Base-by-base conservation (phyloP, 2,888 invertebrate species). In the Pseudococcus jackbeardsleyi region DNA sequence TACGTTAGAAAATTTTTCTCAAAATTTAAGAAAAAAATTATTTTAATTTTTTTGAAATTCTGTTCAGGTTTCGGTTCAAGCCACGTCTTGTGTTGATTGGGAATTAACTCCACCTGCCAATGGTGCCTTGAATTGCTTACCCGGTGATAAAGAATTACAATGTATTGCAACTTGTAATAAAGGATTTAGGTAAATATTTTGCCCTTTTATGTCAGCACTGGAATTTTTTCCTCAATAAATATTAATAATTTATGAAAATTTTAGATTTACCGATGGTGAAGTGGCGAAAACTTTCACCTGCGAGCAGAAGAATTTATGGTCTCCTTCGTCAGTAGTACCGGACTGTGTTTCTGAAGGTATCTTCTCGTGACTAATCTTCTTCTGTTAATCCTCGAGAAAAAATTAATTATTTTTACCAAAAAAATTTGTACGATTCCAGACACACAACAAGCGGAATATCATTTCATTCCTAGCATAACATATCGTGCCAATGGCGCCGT, bases 71-170 rank as follows among this genome's bases (percentile, higher is more conserved):
- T 96, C 97, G 0, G 97, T 98, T 0, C 96, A 97, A 93, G 97
- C 98, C 0, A 96, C 97, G 0, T 96, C 97, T 17, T 99, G 99
- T 91, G 97, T 98, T 0, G 96, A 97, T 90, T 98, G 98, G 97
- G 98, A 98, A 91, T 92, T 99, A 8, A 95, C 95, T 91, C 94
- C 96, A 6, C 98, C 98, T 0, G 95, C 96, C 0, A 95, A 98
- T 91, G 98, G 98, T 82, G 96, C 95, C 84, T 93, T 98, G 46
- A 97, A 97, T 91, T 98, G 98, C 90, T 92, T 96, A 17, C 95
- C 96, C 26, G 95, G 96, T 5, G 96, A 96, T 88, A 90, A 91
- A 42, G 96, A 96, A 88, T 93, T 96, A 77, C 96, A 97, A 90
- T 98, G 98, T 91, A 95, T 97, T 89, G 97, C 97, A 0, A 96